These are phyloP conservation scores for Oreocharis arfaki DNA, from an alignment of 2,113 vertebrate species.

Conservation along the genomic window DNA sequence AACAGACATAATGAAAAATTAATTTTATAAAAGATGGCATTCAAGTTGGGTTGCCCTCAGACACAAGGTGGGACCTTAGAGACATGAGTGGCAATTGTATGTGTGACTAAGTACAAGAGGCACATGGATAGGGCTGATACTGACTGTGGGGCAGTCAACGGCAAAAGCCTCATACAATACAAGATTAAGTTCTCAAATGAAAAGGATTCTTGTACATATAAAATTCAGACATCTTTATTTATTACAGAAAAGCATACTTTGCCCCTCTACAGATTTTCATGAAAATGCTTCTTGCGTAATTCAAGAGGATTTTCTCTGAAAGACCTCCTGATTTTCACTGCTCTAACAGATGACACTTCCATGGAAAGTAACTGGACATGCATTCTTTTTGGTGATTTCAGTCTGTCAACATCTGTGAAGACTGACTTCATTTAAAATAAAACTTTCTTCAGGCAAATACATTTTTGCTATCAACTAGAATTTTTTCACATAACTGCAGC, in stretches of 20 bases:
- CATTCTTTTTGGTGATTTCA: conserved; percentile 54
- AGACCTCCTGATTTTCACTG: background rate
- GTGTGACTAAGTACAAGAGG: background rate
- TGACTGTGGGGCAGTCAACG: background rate
- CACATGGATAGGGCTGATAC: background rate
- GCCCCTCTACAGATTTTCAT: background rate
- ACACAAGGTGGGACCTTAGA: background rate
- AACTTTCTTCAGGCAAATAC: background rate
- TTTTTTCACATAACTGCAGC: background rate
- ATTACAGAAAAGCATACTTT: background rate
- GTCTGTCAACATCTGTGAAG: conserved; percentile 70
- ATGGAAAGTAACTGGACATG: background rate
- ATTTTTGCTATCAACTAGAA: background rate
- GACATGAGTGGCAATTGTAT: background rate
- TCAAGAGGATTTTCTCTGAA: background rate
- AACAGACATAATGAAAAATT: background rate
- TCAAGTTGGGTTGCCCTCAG: background rate
- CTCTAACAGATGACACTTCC: background rate
- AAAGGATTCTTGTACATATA: background rate
- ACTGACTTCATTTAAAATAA: conserved; percentile 62
- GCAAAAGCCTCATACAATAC: background rate
- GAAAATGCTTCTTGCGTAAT: background rate
- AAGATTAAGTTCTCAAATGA: background rate
- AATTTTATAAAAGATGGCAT: background rate
- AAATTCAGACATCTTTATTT: background rate